Percentiles rank a stretch among this genome's conserved stretches.
Evolutionary conservation across 2,113 vertebrate genomes (phyloP).

Genomic region (Caretta caretta): DNA sequence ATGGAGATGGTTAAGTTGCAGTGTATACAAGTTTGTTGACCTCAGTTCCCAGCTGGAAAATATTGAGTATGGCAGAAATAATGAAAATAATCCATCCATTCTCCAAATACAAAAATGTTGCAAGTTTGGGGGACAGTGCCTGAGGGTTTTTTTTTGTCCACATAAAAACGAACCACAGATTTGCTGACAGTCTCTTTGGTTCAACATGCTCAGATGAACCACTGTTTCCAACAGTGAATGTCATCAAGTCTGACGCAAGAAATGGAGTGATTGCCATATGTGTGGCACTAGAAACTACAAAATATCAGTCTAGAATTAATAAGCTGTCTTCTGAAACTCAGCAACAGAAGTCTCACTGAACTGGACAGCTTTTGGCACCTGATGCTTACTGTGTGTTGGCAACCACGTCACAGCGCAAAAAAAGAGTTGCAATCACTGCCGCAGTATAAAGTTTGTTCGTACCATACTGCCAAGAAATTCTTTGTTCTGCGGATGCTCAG

Average conservation of each 20-base stretch:
- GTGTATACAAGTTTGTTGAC: neutral
- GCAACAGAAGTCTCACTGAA: neutral
- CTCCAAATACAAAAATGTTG: neutral
- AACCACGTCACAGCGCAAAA: neutral
- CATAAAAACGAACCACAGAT: neutral
- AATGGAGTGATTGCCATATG: neutral
- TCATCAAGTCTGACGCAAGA: neutral
- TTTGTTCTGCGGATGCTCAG: neutral
- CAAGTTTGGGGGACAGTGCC: neutral
- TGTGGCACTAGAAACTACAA: neutral
- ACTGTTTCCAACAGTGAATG: neutral
- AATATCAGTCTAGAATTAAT: neutral
- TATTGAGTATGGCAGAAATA: accelerated
- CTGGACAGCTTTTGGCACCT: neutral
- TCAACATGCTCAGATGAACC: neutral
- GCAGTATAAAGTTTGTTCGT: neutral
- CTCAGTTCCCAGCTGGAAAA: neutral
- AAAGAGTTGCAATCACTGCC: neutral
- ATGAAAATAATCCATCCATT: neutral
- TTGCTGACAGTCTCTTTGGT: neutral
- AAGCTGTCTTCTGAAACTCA: neutral
- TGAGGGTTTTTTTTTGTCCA: neutral
- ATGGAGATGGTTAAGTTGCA: neutral
- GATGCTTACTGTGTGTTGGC: neutral
- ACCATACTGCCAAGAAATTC: neutral